phyloP scores from a whole-genome alignment of 2,113 vertebrate genomes.

The Argyrosomus japonicus region DNA sequence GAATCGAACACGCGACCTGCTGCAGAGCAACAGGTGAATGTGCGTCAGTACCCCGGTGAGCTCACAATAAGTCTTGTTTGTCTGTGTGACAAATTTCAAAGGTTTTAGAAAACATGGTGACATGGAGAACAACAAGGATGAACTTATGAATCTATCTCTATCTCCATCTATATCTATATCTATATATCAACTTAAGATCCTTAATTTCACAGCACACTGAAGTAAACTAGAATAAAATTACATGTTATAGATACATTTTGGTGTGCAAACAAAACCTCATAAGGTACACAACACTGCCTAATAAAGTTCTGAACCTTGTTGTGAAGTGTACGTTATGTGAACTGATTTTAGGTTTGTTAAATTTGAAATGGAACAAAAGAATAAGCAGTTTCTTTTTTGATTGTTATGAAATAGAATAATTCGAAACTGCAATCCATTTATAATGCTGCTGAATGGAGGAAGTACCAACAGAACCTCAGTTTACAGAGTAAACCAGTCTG shows the following conservation, averaged over 20 bases:
- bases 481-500: too few species aligned
- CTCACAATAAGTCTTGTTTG: neutral
- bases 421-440: too few species aligned
- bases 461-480: too few species aligned
- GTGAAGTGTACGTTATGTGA: neutral
- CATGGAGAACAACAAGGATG: neutral
- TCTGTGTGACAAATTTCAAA: neutral
- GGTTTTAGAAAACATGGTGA: neutral
- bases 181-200: too few species aligned
- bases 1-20: constrained; percentile 15
- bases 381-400: too few species aligned
- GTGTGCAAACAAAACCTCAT: neutral
- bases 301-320: neutral
- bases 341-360: neutral
- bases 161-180: too few species aligned
- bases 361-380: neutral
- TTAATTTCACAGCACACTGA: too few species aligned
- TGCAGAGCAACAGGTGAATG: neutral
- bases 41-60: neutral
- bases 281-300: neutral
- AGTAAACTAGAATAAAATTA: too few species aligned
- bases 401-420: too few species aligned
- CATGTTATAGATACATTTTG: neutral
- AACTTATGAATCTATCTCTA: too few species aligned
- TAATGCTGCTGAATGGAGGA: too few species aligned